Base-by-base conservation (phyloP, 1,140 invertebrate species). In the Goniozus legneri region DNA sequence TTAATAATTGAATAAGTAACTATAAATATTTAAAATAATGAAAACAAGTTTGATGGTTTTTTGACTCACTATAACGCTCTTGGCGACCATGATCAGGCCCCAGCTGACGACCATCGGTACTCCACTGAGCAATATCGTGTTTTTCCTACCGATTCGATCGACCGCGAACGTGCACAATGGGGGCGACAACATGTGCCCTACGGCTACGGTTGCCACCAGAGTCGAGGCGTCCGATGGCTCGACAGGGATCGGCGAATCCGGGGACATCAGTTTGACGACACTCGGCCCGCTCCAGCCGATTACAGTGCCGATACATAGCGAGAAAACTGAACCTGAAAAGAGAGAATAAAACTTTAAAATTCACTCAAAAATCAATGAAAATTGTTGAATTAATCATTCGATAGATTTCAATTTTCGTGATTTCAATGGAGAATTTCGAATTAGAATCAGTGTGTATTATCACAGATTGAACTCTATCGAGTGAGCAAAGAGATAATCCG, bases 141-240 rank as follows among this genome's bases (percentile, higher is more conserved):
- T 77, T 67, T 84, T 87, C 31, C 84, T 71, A 2, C 87, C 87
- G 27, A 86, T 69, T 22, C 67, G 75, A 56, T 82, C 79, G 10
- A 68, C 57, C 1, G 69, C 21, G 12, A 47, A 8, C 3, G 68
- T 32, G 58, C 42, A 57, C 14, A 73, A 58, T 1, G 69, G 27
- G 0, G 78, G 67, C 3, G 69, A 75, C 8, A 75, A 58, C 8
- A 73, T 47, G 27, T 78, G 58, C n/a, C 77, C 75, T 18, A 80
- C 37, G 3, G 71, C 58, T 38, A 71, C 46, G 7, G 75, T 32
- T 3, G 75, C 73, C 3, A 68, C 72, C 47, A 80, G 70, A 56
- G 69, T 79, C 8, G 73, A 69, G 15, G 64, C 27, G 14, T 73
- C 47, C 6, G 62, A 59, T 10, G 37, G 30, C 1, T 59, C 56